These are phyloP conservation scores for Sula dactylatra DNA, from an alignment of 2,113 vertebrate genomes.

Conservation along the genomic window DNA sequence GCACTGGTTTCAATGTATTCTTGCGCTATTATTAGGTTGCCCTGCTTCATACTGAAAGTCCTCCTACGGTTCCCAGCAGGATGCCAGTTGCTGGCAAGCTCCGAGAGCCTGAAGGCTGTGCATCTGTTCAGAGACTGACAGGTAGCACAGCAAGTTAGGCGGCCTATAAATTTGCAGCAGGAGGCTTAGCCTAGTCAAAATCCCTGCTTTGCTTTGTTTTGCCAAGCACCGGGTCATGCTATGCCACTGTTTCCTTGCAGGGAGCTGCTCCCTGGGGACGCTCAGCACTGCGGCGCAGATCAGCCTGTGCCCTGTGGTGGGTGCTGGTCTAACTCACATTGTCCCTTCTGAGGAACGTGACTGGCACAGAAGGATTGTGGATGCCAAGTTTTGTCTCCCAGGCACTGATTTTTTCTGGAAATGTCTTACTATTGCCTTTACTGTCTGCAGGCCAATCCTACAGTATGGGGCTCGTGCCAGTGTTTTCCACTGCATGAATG, in stretches of 20 bases:
- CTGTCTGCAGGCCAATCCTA: neutral
- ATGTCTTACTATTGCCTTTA: neutral
- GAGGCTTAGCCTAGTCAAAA: conserved; percentile 1
- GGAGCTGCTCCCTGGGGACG: neutral
- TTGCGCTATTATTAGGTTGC: conserved; percentile 39
- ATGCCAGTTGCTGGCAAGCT: conserved; percentile 43
- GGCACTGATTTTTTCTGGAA: neutral
- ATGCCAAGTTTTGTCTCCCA: neutral
- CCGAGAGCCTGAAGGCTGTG: conserved; percentile 28
- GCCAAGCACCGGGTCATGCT: neutral
- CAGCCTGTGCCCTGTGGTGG: neutral
- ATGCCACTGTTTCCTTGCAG: neutral
- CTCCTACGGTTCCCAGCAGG: conserved; percentile 52
- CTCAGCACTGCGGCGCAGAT: neutral
- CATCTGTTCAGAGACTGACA: conserved; percentile 65
- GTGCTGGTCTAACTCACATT: accelerated
- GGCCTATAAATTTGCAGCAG: conserved; percentile 21
- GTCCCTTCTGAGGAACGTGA: neutral
- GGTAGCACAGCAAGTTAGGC: conserved; percentile 49
- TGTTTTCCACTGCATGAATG: too few relatives aligned
- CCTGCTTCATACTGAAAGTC: conserved; percentile 16
- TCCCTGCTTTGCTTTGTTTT: neutral
- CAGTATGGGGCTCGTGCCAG: accelerated
- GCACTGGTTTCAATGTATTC: neutral
- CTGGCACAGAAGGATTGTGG: neutral